These are phyloP conservation scores for Athetis lepigone DNA, from an alignment of 2,888 invertebrate genomes.

Conservation along the genomic window DNA sequence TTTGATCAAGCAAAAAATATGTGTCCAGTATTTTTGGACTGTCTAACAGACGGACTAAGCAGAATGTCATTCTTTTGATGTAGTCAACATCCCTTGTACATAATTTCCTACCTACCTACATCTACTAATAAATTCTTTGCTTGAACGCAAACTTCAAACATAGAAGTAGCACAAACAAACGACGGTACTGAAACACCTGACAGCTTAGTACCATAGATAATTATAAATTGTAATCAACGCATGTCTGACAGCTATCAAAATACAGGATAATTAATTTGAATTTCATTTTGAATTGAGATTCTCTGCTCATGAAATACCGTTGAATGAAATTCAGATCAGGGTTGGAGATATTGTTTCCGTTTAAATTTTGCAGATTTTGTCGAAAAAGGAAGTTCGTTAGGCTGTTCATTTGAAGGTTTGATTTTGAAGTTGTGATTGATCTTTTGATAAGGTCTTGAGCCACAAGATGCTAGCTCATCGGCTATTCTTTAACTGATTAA, in stretches of 20 bases:
- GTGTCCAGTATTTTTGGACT: too few species aligned
- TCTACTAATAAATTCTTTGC: too few species aligned
- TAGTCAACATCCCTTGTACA: too few species aligned
- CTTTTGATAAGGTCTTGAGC: too few species aligned
- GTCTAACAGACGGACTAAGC: too few species aligned
- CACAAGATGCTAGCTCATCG: too few species aligned
- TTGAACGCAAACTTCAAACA: too few species aligned
- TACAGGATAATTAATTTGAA: not conserved
- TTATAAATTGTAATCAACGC: conserved; percentile 11
- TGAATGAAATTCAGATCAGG: conserved; percentile 1
- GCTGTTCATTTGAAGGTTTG: not conserved
- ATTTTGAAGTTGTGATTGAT: not conserved
- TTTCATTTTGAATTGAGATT: conserved; percentile 7
- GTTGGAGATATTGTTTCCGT: conserved; percentile 6
- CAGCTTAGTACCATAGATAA: not conserved
- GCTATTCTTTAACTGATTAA: too few species aligned
- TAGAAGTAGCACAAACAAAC: too few species aligned
- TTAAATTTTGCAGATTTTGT: conserved; percentile 11
- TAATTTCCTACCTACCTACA: too few species aligned
- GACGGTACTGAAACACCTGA: not conserved
- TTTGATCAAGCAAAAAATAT: too few species aligned
- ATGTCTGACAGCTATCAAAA: not conserved
- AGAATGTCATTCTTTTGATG: too few species aligned
- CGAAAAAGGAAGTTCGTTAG: not conserved
- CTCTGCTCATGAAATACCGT: not conserved